Evolutionary conservation across 2,113 vertebrate species (phyloP), one percentile per base, ranked within the genome.

Genomic region (Ahaetulla prasina): DNA sequence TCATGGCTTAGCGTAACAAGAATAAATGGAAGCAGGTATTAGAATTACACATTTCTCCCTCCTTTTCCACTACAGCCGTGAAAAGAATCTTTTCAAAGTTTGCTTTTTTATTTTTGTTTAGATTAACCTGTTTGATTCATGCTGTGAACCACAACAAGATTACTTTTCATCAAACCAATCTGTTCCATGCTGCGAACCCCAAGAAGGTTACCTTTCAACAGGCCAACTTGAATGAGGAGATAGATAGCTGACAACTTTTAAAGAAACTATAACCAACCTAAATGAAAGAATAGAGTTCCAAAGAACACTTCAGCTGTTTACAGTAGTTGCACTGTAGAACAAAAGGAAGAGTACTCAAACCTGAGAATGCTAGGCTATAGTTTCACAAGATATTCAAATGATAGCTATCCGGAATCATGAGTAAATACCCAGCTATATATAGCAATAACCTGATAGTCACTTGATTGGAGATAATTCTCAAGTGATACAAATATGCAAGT

Each of bases 391-490:
- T 23, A 35, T 88, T 89, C 4, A 60, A 9, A 9, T 45, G 10
- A 2, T 50, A 55, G 85, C 23, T n/a, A 39, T 57, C 92, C 1
- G 52, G 93, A 93, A 95, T 0, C 49, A 57, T 89, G 92, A 93
- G 91, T 89, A 86, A 74, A 68, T 30, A 74, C 6, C 39, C 20
- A 20, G 4, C 87, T 92, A 92, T 95, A 85, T 91, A 95, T 92
- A 95, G 74, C 93, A 91, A 94, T 55, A 93, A 80, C 95, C 90
- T 90, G 25, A 87, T 95, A 84, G 88, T 93, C 1, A 0, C 52
- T 7, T 91, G 93, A 94, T 94, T 94, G 91, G 96, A 95, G 93
- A 97, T 95, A 94, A 94, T 94, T 95, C 94, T 95, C 93, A 91
- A 94, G 92, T 94, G 95, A 43, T 22, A 39, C 3, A 94, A 95